phyloP scores from a whole-genome alignment of 2,888 invertebrate genomes.

The Polydrusus cervinus region DNA sequence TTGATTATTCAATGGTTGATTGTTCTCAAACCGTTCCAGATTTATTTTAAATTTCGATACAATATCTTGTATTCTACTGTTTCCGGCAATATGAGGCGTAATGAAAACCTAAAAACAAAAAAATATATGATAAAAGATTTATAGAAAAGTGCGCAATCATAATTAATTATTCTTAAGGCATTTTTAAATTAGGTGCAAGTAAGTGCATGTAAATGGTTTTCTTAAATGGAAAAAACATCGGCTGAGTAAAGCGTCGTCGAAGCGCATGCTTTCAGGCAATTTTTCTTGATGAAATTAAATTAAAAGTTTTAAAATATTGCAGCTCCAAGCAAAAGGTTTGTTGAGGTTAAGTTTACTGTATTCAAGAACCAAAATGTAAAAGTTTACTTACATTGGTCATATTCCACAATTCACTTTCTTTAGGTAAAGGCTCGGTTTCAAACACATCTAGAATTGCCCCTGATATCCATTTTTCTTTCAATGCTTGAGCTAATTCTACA shows the following conservation, averaged over 20 bases:
- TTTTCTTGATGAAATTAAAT: too few species aligned
- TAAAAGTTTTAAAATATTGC: neutral
- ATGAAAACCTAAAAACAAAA: conserved; percentile 56
- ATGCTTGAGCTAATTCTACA: conserved; percentile 71
- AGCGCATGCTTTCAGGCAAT: too few species aligned
- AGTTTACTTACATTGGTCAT: conserved; percentile 70
- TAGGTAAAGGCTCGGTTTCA: conserved; percentile 73
- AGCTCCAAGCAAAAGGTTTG: neutral
- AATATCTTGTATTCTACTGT: conserved; percentile 49
- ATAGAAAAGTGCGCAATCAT: too few species aligned
- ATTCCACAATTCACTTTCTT: conserved; percentile 72
- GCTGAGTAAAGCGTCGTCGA: too few species aligned
- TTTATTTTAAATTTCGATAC: conserved; percentile 42
- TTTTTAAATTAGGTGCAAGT: too few species aligned
- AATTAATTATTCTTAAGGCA: too few species aligned
- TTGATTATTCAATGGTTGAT: conserved; percentile 36
- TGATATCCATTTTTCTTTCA: conserved; percentile 73
- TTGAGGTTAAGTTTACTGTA: neutral
- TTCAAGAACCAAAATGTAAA: too few species aligned
- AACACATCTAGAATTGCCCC: conserved; percentile 76
- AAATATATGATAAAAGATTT: neutral
- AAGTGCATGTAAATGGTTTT: too few species aligned
- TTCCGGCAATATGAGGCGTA: conserved; percentile 53
- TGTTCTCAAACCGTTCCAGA: conserved; percentile 29
- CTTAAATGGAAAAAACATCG: too few species aligned